Conservation (phyloP, 2,113 vertebrate species). For the Bos indicus region DNA sequence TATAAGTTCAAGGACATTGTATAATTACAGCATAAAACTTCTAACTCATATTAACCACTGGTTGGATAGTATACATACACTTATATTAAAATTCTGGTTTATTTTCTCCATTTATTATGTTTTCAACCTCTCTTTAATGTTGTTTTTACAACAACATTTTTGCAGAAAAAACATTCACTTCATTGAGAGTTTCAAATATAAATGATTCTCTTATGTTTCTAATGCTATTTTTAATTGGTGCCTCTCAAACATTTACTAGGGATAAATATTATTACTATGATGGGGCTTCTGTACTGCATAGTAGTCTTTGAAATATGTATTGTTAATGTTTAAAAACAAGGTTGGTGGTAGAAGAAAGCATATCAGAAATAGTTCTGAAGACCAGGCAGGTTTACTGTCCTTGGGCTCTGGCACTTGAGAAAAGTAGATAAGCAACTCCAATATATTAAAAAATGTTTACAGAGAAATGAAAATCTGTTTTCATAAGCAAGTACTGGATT, state of each 20-base stretch:
- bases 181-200: background rate
- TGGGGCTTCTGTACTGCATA: background rate
- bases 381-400: background rate
- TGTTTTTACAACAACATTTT: background rate
- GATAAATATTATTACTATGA: background rate
- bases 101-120: background rate
- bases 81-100: background rate
- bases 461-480: background rate
- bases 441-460: background rate
- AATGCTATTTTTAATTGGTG: slow-evolving; percentile 9
- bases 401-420: background rate
- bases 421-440: background rate
- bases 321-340: background rate
- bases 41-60: background rate
- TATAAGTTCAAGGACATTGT: background rate
- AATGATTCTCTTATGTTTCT: background rate
- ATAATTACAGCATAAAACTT: background rate
- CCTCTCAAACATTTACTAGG: background rate
- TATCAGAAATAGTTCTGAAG: background rate
- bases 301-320: background rate
- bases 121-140: background rate
- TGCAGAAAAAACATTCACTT: background rate
- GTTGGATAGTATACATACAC: background rate
- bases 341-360: background rate
- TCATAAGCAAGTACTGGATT: background rate